These are phyloP conservation scores for Oncorhynchus mykiss DNA, from an alignment of 2,113 vertebrate genomes.

Conservation along the genomic window DNA sequence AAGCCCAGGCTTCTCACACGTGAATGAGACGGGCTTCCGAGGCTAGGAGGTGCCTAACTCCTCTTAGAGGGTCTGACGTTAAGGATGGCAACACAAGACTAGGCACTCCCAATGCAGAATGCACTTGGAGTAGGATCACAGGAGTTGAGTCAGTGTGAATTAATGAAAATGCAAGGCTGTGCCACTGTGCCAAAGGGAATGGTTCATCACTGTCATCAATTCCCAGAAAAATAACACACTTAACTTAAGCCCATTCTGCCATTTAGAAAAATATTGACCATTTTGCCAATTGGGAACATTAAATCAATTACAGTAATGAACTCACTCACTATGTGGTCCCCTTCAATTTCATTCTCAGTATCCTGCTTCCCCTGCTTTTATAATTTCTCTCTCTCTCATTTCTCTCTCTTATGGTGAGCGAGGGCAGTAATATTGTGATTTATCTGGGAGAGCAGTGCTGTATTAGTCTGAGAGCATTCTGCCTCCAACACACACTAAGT, in stretches of 20 bases:
- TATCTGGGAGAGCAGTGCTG: conserved; percentile 50
- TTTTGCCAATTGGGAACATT: conserved; percentile 53
- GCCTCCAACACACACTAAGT: conserved; percentile 49
- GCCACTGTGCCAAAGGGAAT: conserved; percentile 33
- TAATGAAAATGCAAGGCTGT: neutral
- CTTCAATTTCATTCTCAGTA: conserved; percentile 25
- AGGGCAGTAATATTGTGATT: conserved; percentile 60
- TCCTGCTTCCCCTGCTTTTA: conserved; percentile 23
- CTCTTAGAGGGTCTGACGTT: too few relatives aligned
- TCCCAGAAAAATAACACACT: neutral
- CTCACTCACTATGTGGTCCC: conserved; percentile 25
- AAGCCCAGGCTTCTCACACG: too few relatives aligned
- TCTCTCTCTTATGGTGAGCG: neutral
- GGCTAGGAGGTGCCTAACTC: too few relatives aligned
- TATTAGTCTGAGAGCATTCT: conserved; percentile 62
- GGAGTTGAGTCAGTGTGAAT: conserved; percentile 6
- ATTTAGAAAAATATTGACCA: conserved; percentile 37
- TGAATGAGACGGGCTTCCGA: too few relatives aligned
- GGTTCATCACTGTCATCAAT: conserved; percentile 27
- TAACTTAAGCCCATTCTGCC: too few relatives aligned
- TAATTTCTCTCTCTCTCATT: conserved; percentile 22
- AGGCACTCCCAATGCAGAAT: neutral
- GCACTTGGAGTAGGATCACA: conserved; percentile 1
- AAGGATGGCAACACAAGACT: too few relatives aligned
- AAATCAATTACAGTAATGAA: conserved; percentile 66